Evolutionary conservation across 2,797 vertebrate genomes (phyloP).

Genomic region (Hippoglossus hippoglossus): DNA sequence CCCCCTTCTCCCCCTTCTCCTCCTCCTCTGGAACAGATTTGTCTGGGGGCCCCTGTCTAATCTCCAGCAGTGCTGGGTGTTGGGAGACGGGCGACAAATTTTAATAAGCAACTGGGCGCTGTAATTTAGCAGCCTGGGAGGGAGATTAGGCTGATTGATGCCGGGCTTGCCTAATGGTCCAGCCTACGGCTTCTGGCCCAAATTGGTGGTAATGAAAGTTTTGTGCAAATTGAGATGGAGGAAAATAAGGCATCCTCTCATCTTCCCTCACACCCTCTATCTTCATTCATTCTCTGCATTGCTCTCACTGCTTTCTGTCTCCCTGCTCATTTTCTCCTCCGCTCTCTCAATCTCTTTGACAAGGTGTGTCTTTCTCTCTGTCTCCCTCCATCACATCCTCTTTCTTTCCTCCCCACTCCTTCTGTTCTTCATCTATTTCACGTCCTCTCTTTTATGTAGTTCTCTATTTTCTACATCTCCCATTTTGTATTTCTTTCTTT

Average conservation of each 20-base stretch:
- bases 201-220: slow-evolving; percentile 89
- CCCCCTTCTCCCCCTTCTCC: slow-evolving; percentile 22
- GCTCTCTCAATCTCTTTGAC: slow-evolving; percentile 51
- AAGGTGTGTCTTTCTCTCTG: slow-evolving; percentile 39
- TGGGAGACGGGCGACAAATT: slow-evolving; percentile 82
- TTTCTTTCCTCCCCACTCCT: slow-evolving; percentile 14
- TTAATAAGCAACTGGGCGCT: slow-evolving; percentile 82
- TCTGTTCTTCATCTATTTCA: slow-evolving; percentile 32
- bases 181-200: slow-evolving; percentile 80
- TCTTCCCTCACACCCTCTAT: slow-evolving; percentile 54
- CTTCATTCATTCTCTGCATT: slow-evolving; percentile 55
- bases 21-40: slow-evolving; percentile 74
- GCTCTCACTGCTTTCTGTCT: slow-evolving; percentile 26
- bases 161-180: slow-evolving; percentile 82
- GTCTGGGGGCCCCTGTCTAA: slow-evolving; percentile 76
- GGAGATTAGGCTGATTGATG: slow-evolving; percentile 87
- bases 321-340: slow-evolving; percentile 40
- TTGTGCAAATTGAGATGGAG: slow-evolving; percentile 87
- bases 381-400: slow-evolving; percentile 19
- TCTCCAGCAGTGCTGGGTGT: slow-evolving; percentile 76
- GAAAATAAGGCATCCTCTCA: slow-evolving; percentile 67
- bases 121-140: slow-evolving; percentile 83
- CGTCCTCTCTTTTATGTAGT: slow-evolving; percentile 29
- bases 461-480: slow-evolving; percentile 33
- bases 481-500: slow-evolving; percentile 16